Evolutionary conservation across 2,888 invertebrate species (phyloP), one percentile per base, ranked within the genome.

Genomic region (Diaphora mendica): DNA sequence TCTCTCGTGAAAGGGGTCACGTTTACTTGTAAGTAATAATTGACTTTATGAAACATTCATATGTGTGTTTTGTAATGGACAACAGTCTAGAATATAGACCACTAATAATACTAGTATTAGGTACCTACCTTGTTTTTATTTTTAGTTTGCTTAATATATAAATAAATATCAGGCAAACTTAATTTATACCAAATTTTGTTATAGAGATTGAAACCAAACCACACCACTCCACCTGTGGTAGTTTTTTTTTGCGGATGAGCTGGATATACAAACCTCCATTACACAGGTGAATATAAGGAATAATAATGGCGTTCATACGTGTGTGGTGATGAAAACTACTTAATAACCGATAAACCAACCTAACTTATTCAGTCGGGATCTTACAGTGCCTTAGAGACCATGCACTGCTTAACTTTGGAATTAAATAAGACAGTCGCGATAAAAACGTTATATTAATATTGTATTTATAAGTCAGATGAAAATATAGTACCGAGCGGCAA

Each of bases 1-100:
- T 80, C 76, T n/a, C 71, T 71, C 67, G 64, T 35, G 39, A 86
- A 85, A 69, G 70, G 74, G 85, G 85, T 84, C 85, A 85, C 72
- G 73, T 70, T 75, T 39, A 76, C 71, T 59, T 55, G 35, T n/a
- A 64, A 55, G 35, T 68, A 42, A 74, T 67, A 64, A 74, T 39
- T 20, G 59, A 64, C 62, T 23, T 30, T 62, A 30, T 26, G 13
- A 59, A 35, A 55, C 26, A n/a, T 68, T 15, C 35, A 44, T 51
- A 44, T 39, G 26, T 23, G 8, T 23, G 13, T 35, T 48, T 51
- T 51, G 35, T 42, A 66, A 55, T 44, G 42, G 26, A 9, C 44
- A 66, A 48, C 20, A 26, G 7, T 39, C 26, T 65, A 39, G n/a
- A 39, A 23, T 30, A 62, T 30, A 39, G 65, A 5, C 30, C 20